Base-by-base conservation (phyloP, 2,797 vertebrate genomes). In the Enteromius anoplus region DNA sequence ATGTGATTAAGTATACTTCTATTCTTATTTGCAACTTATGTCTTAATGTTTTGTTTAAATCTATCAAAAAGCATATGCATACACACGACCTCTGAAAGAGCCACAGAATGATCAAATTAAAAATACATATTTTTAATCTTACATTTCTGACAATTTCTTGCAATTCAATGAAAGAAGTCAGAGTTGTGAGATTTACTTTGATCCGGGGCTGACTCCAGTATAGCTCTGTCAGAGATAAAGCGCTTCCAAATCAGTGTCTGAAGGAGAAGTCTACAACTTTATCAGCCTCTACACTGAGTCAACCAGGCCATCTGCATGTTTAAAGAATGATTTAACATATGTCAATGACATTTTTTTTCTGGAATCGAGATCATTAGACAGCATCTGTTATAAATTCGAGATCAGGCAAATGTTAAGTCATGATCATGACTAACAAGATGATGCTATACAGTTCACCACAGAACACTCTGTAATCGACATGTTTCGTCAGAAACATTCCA, bases 231-330 rank as follows among this genome's bases (percentile, higher is more conserved):
- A 2, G 51, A 37, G 32, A n/a, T 21, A 55, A 11, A 51, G 19
- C 49, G 21, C 47, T 34, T 34, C 11, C 6, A 55, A 75, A 75
- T 75, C 53, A 60, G 53, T 75, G 49, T 75, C 49, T 75, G 11
- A 23, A 75, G 47, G 23, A 73, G 21, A 29, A 55, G 19, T 19
- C 29, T 53, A 40, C 72, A 75, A 6, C 21, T 40, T 75, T 58
- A 37, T 58, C 51, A 58, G 53, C 23, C 53, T n/a, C n/a, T n/a
- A n/a, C 21, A 34, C 3, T 37, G 17, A 75, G 21, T 7, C 72
- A 58, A 6, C 2, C 37, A 64, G 8, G 40, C 62, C 15, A 0
- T 34, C 32, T 45, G 14, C 11, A 26, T 62, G 37, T 4, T 73
- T 73, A 73, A 47, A 51, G 29, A 51, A 51, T 3, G 3, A 21